phyloP scores from a whole-genome alignment of 2,113 vertebrate genomes.

The Apodemus sylvaticus region DNA sequence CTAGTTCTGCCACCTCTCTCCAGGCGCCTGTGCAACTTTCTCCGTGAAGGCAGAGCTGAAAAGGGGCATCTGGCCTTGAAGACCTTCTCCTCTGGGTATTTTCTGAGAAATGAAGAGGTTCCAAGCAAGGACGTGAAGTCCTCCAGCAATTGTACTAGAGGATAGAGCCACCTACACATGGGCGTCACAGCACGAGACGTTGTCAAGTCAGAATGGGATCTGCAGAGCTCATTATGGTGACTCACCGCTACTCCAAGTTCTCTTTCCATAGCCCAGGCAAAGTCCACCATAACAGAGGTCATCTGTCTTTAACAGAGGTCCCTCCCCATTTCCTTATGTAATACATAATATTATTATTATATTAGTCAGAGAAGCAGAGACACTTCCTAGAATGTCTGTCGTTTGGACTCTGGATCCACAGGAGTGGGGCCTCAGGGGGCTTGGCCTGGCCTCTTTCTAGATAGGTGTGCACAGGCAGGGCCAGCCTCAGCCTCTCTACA shows the following conservation, averaged over 20 bases:
- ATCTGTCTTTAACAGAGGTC: neutral
- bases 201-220: neutral
- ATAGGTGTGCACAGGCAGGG: neutral
- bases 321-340: neutral
- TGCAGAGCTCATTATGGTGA: no score
- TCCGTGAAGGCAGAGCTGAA: neutral
- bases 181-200: no score
- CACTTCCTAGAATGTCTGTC: neutral
- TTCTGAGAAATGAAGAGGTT: neutral
- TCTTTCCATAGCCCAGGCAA: neutral
- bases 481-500: neutral
- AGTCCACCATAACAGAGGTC: neutral
- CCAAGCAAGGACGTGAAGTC: neutral
- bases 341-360: no score
- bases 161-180: neutral
- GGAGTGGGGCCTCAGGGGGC: neutral
- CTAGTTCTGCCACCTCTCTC: neutral
- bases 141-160: neutral
- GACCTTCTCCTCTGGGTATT: neutral
- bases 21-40: neutral
- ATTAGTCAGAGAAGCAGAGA: neutral
- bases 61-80: neutral
- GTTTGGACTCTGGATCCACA: neutral
- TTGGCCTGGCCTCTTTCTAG: neutral
- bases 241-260: neutral